phyloP scores from a whole-genome alignment of 2,113 vertebrate genomes.

The Chaetops frenatus region DNA sequence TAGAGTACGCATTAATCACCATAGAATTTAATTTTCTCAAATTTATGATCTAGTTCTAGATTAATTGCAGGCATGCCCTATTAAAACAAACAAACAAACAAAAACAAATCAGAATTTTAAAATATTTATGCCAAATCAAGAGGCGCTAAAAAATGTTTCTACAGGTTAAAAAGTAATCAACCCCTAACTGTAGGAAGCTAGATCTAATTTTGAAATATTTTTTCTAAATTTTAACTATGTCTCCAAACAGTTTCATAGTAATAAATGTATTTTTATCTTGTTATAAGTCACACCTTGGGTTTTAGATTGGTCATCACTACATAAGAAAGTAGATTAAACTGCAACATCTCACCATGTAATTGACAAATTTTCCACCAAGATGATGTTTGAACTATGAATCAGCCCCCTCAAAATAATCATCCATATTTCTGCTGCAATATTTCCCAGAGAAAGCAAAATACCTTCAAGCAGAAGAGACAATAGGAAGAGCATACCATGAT shows the following conservation, averaged over 20 bases:
- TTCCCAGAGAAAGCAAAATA: neutral
- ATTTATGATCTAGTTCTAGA: constrained; percentile 21
- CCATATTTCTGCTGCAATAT: neutral
- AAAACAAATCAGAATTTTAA: neutral
- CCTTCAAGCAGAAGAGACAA: neutral
- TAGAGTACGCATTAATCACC: constrained; percentile 8
- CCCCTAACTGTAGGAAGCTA: neutral
- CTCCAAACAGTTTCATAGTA: neutral
- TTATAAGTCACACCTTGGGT: neutral
- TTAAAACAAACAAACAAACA: neutral
- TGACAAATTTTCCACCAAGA: neutral
- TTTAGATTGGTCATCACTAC: neutral
- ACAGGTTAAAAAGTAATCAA: constrained; percentile 49
- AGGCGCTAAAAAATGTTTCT: neutral
- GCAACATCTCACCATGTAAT: neutral
- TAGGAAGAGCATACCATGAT: neutral
- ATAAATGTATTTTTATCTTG: constrained; percentile 9
- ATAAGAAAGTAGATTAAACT: neutral
- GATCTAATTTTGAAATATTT: neutral
- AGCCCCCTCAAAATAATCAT: neutral
- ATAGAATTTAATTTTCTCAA: constrained; percentile 36
- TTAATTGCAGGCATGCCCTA: neutral
- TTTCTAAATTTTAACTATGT: neutral
- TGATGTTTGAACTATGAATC: neutral
- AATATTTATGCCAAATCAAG: neutral